Percentiles rank a stretch among this genome's conserved stretches.
Evolutionary conservation across 1,140 invertebrate species (phyloP).

Genomic region (Calliphora vicina): DNA sequence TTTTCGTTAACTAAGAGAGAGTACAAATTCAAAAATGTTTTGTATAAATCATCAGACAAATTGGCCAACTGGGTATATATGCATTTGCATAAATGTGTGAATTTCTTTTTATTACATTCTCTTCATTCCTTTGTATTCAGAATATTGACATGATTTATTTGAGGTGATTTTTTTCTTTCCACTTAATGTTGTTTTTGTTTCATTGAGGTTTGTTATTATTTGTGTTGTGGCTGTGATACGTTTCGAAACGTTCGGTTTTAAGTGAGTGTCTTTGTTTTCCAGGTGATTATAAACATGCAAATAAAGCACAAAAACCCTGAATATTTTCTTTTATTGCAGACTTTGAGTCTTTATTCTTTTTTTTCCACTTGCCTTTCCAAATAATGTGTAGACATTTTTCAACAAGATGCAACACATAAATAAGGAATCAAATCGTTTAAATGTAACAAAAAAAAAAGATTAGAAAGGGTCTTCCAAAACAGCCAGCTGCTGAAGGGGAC

Average conservation of each 20-base stretch:
- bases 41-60: too few relatives aligned
- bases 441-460: background rate
- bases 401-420: background rate
- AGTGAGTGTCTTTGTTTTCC: background rate
- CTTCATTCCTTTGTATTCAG: background rate
- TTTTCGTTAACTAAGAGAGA: too few relatives aligned
- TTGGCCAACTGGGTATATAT: too few relatives aligned
- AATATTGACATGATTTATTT: slow-evolving; percentile 28
- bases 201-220: background rate
- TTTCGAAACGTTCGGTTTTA: background rate
- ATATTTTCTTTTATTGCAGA: background rate
- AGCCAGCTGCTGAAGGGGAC: too few relatives aligned
- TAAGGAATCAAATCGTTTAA: background rate
- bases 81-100: background rate
- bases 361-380: background rate
- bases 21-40: too few relatives aligned
- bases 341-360: background rate
- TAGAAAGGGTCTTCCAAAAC: too few relatives aligned
- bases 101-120: too few relatives aligned
- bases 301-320: background rate
- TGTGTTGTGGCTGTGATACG: background rate
- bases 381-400: background rate
- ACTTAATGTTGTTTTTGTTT: background rate
- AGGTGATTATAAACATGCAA: background rate
- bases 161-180: background rate